These are phyloP conservation scores for Chloropsis hardwickii DNA, from an alignment of 2,113 vertebrate species.

Conservation along the genomic window DNA sequence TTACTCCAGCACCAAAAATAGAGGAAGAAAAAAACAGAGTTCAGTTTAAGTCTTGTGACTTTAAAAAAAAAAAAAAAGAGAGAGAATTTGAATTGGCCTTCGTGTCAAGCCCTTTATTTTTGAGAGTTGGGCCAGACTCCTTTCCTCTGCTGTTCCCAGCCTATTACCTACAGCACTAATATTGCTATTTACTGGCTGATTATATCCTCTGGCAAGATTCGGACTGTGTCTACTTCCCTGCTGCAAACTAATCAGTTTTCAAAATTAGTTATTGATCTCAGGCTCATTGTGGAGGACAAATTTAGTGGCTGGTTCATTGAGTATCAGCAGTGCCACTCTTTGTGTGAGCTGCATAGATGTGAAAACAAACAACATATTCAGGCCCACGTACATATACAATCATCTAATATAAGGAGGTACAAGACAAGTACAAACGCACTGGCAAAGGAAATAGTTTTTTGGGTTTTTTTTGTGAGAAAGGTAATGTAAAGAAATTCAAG, in stretches of 20 bases:
- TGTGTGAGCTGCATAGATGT: slow-evolving; percentile 18
- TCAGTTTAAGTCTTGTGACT: slow-evolving; percentile 45
- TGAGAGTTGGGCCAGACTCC: slow-evolving; percentile 35
- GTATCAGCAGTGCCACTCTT: slow-evolving; percentile 68
- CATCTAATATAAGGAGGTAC: slow-evolving; percentile 17
- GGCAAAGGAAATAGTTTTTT: not conserved
- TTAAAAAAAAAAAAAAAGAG: not conserved
- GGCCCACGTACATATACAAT: slow-evolving; percentile 20
- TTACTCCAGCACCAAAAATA: slow-evolving; percentile 31
- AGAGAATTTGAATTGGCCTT: slow-evolving; percentile 16
- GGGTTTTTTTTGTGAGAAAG: not conserved
- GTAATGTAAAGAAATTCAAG: not conserved
- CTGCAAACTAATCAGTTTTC: slow-evolving; percentile 96
- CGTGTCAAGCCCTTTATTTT: slow-evolving; percentile 38
- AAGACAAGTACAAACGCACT: slow-evolving; percentile 18
- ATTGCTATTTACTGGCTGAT: slow-evolving; percentile 88
- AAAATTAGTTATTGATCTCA: slow-evolving; percentile 99
- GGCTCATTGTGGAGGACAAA: slow-evolving; percentile 74
- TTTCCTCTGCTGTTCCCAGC: slow-evolving; percentile 55
- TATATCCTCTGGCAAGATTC: slow-evolving; percentile 93
- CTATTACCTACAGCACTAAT: slow-evolving; percentile 77
- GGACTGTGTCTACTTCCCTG: slow-evolving; percentile 83
- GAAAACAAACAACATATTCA: slow-evolving; percentile 65
- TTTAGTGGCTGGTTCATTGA: slow-evolving; percentile 83
- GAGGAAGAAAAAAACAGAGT: not conserved